A percentile compares a stretch with the other conserved stretches of the same genome.
These are phyloP conservation scores for Noctua fimbriata DNA, from an alignment of 2,888 invertebrate species.

Conservation along the genomic window DNA sequence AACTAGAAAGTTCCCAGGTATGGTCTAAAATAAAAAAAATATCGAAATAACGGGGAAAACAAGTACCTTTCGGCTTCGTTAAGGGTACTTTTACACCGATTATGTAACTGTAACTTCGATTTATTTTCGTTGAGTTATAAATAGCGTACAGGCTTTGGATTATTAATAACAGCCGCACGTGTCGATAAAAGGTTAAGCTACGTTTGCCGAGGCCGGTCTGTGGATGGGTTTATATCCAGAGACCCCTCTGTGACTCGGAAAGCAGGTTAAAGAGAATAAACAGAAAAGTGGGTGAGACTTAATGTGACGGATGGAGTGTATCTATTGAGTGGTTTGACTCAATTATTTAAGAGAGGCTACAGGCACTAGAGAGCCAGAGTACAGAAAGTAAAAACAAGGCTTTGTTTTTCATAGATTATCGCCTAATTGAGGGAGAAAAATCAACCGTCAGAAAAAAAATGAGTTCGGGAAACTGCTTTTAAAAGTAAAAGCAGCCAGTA, in stretches of 20 bases:
- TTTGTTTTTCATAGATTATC: not conserved
- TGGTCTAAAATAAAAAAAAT: too few relatives aligned
- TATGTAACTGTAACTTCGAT: not conserved
- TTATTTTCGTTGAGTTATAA: not conserved
- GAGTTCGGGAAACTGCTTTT: too few relatives aligned
- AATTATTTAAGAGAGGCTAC: not conserved
- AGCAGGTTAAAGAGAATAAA: not conserved
- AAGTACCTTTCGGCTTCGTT: too few relatives aligned
- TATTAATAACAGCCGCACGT: too few relatives aligned
- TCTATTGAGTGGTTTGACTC: not conserved
- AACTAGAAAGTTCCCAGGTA: too few relatives aligned
- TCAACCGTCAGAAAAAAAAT: not conserved
- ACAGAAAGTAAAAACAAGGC: conserved; percentile 1
- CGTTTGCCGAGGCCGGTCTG: not conserved
- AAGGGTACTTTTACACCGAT: too few relatives aligned
- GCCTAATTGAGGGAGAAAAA: not conserved
- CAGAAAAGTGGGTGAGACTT: too few relatives aligned
- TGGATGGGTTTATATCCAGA: not conserved
- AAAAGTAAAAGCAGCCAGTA: too few relatives aligned
- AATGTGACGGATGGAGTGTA: not conserved
- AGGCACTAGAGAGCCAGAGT: not conserved
- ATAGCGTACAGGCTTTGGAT: not conserved
- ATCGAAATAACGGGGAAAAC: too few relatives aligned
- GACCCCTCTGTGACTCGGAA: not conserved
- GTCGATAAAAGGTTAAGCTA: not conserved